Evolutionary conservation across 1,140 invertebrate genomes (phyloP).

Genomic region (Ctenoplectra terminalis): DNA sequence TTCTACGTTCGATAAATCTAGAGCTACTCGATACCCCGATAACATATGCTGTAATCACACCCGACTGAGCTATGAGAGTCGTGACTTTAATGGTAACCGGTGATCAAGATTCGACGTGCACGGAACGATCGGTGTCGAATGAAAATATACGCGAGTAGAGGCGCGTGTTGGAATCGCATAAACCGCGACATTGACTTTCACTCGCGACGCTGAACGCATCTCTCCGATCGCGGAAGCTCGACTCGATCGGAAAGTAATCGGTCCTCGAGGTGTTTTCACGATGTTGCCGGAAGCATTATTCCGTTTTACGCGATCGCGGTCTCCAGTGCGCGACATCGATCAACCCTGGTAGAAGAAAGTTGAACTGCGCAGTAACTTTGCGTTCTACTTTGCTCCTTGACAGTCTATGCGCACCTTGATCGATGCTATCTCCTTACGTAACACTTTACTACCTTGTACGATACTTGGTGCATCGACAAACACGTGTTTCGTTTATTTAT

Average conservation of each 20-base stretch:
- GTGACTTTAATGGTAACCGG: conserved; percentile 5
- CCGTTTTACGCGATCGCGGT: not conserved
- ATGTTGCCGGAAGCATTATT: conserved; percentile 5
- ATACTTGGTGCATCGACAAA: not conserved
- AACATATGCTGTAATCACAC: not conserved
- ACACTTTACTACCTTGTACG: not conserved
- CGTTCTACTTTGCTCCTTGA: not conserved
- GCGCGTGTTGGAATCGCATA: not conserved
- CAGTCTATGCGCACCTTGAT: not conserved
- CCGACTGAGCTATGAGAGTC: not conserved
- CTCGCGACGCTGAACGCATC: conserved; percentile 6
- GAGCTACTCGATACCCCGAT: not conserved
- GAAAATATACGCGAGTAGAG: conserved; percentile 12
- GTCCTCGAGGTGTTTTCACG: not conserved
- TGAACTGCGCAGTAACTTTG: not conserved
- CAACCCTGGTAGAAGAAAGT: not conserved
- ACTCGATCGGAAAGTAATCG: not conserved
- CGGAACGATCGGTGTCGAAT: conserved; percentile 11
- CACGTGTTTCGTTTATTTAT: not conserved
- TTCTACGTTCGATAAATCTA: not conserved
- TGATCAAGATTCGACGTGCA: conserved; percentile 29
- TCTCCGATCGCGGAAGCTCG: not conserved
- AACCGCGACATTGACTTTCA: conserved; percentile 49
- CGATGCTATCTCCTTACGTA: conserved; percentile 1
- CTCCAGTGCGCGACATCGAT: not conserved